A percentile compares a stretch with the other conserved stretches of the same genome.
These are phyloP conservation scores for Pelodiscus sinensis DNA, from an alignment of 2,113 vertebrate genomes.

Conservation along the genomic window DNA sequence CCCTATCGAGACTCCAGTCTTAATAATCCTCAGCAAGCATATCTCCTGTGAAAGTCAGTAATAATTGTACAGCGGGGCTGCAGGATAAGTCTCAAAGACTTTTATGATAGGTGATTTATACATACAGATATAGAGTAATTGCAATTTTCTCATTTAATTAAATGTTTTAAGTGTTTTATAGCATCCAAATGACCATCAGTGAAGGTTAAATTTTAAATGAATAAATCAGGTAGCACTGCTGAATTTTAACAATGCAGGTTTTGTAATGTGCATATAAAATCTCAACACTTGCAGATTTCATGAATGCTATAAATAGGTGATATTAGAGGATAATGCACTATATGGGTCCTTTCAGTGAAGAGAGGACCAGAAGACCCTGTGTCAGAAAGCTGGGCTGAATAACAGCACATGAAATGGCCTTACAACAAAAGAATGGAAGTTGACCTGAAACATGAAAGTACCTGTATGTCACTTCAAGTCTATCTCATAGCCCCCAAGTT, in stretches of 20 bases:
- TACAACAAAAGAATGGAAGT: background rate
- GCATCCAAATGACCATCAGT: background rate
- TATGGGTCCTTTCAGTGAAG: background rate
- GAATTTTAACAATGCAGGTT: background rate
- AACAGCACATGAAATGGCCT: background rate
- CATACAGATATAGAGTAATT: background rate
- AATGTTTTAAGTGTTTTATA: background rate
- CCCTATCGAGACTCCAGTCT: background rate
- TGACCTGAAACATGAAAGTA: background rate
- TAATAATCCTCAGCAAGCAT: background rate
- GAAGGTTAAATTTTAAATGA: conserved; percentile 9
- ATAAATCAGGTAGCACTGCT: background rate
- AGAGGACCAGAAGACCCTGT: background rate
- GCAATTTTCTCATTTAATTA: background rate
- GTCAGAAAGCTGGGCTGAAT: background rate
- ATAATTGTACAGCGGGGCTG: background rate
- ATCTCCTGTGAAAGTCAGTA: background rate
- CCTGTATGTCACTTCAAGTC: background rate
- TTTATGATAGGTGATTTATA: background rate
- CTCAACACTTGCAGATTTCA: background rate
- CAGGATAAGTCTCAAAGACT: background rate
- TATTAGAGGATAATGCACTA: background rate
- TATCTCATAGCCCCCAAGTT: background rate
- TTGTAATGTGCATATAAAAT: background rate
- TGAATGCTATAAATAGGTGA: background rate